Percentiles rank a stretch among this genome's conserved stretches.
Evolutionary conservation across 92 coral and sea anemone genomes (phyloP).

Genomic region (Hydrozoanthus gracilis): DNA sequence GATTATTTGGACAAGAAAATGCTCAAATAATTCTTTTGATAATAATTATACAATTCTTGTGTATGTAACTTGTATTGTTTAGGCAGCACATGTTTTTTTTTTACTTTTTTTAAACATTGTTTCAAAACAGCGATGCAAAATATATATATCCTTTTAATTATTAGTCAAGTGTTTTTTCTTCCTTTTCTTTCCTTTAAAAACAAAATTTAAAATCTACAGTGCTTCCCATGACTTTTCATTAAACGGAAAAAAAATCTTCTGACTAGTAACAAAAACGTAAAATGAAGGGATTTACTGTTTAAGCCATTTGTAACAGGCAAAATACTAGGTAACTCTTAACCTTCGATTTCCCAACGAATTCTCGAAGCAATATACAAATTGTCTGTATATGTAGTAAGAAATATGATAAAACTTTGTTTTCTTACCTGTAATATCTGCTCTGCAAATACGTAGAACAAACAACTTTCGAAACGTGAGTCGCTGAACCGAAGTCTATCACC

Average conservation of each 20-base stretch:
- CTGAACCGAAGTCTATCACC: conserved; percentile 98
- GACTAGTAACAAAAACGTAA: no score
- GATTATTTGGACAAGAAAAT: conserved; percentile 34
- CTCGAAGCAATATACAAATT: conserved; percentile 5
- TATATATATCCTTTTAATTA: no score
- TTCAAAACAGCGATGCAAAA: no score
- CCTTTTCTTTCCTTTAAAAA: no score
- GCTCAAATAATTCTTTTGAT: conserved; percentile 1
- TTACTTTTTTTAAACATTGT: background rate
- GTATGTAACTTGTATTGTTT: background rate
- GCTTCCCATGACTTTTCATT: no score
- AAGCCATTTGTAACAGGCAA: background rate
- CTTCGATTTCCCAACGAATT: background rate
- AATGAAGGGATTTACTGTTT: no score
- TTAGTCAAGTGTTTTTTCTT: no score
- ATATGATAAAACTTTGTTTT: background rate
- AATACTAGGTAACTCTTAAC: background rate
- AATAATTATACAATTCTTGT: background rate
- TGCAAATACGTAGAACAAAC: conserved; percentile 98
- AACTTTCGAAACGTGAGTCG: conserved; percentile 95
- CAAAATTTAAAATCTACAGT: no score
- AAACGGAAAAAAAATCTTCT: no score
- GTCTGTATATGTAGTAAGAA: background rate
- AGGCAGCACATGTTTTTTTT: background rate
- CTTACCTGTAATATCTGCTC: conserved; percentile 97